phyloP scores from a whole-genome alignment of 1,140 invertebrate species.

The Mizuhopecten yessoensis region DNA sequence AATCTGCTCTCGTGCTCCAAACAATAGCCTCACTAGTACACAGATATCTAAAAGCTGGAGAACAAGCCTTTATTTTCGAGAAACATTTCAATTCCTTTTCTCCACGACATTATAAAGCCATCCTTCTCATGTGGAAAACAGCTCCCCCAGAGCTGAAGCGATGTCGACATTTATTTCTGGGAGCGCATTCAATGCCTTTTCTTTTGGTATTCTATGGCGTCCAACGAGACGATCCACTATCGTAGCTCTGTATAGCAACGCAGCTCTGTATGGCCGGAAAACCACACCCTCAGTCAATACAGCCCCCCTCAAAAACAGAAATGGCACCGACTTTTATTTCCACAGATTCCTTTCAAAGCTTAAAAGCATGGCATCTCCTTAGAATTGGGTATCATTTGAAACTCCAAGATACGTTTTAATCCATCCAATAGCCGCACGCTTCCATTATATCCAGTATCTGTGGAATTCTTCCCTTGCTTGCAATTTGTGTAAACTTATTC shows the following conservation, averaged over 20 bases:
- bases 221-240: not conserved
- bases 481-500: no score
- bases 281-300: not conserved
- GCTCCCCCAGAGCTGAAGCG: not conserved
- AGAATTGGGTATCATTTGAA: not conserved
- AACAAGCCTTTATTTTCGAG: constrained; percentile 17
- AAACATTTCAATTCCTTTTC: constrained; percentile 39
- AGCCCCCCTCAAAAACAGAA: no score
- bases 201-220: not conserved
- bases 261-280: not conserved
- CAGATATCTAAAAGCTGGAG: not conserved
- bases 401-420: not conserved
- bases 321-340: not conserved
- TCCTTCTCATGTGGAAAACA: constrained; percentile 23
- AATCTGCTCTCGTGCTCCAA: constrained; percentile 1
- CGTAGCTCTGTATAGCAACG: not conserved
- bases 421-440: not conserved
- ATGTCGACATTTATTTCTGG: not conserved
- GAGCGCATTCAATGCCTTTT: not conserved
- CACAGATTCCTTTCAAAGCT: not conserved
- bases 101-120: not conserved
- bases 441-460: no score
- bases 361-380: not conserved
- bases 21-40: not conserved
- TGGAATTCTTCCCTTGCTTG: no score